These are phyloP conservation scores for Sisor rabdophorus DNA, from an alignment of 2,113 vertebrate genomes.

Conservation along the genomic window DNA sequence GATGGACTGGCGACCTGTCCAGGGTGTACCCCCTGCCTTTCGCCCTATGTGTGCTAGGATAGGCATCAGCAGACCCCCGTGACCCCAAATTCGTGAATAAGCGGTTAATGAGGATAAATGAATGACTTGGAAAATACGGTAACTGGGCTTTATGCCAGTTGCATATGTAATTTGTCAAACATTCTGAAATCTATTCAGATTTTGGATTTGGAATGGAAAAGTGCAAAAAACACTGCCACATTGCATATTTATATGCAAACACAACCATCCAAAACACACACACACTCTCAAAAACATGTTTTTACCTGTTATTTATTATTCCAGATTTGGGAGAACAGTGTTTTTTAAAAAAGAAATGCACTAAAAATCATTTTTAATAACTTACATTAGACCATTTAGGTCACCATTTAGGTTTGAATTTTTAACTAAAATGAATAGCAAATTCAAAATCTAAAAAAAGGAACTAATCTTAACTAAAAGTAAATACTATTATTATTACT, in stretches of 20 bases:
- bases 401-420: neutral
- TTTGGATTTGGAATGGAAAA: slow-evolving; percentile 3
- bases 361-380: neutral
- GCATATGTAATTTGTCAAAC: slow-evolving; percentile 20
- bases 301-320: neutral
- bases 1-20: too few relatives aligned
- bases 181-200: slow-evolving; percentile 10
- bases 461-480: neutral
- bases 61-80: too few relatives aligned
- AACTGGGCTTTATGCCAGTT: slow-evolving; percentile 2
- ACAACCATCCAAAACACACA: neutral
- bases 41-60: too few relatives aligned
- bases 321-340: neutral
- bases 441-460: neutral
- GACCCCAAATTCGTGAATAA: too few relatives aligned
- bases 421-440: neutral
- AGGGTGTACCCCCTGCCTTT: too few relatives aligned
- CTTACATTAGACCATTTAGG: neutral
- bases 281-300: neutral
- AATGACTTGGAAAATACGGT: neutral
- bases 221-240: neutral
- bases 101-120: too few relatives aligned
- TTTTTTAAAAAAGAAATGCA: neutral
- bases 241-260: neutral
- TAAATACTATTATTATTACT: neutral